These are phyloP conservation scores for Diabrotica balteata DNA, from an alignment of 2,888 invertebrate genomes.

Conservation along the genomic window DNA sequence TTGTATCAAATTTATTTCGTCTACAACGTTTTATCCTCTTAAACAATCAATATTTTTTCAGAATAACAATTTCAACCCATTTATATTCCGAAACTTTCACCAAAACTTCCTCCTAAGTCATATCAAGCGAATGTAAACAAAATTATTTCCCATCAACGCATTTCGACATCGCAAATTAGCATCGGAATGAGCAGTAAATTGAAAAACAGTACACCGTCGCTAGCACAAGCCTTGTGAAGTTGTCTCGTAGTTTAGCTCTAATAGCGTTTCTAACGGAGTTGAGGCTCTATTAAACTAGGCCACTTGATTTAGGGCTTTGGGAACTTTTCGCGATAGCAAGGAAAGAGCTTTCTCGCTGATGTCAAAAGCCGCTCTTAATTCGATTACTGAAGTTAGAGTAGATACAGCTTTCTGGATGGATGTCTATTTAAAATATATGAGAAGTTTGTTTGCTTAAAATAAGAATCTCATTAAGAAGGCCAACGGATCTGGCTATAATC, in stretches of 20 bases:
- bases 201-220: not conserved
- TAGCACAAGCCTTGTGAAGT: not conserved
- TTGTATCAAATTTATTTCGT: no score
- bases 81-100: no score
- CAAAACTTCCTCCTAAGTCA: no score
- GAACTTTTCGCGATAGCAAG: slow-evolving; percentile 6
- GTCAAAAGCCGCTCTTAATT: slow-evolving; percentile 12
- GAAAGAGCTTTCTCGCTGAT: slow-evolving; percentile 7
- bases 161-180: not conserved
- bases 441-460: slow-evolving; percentile 1
- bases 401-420: not conserved
- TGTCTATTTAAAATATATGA: slow-evolving; percentile 9
- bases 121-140: no score
- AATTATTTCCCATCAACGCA: no score
- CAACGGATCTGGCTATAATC: not conserved
- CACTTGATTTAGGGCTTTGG: slow-evolving; percentile 6
- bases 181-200: not conserved
- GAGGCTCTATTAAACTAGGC: slow-evolving; percentile 9
- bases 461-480: slow-evolving; percentile 3
- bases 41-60: no score
- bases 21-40: no score
- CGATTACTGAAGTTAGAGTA: slow-evolving; percentile 13
- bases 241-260: slow-evolving; percentile 3
- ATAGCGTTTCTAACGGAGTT: slow-evolving; percentile 3
- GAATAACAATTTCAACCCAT: no score